Percentiles rank a stretch among this genome's conserved stretches.
Evolutionary conservation across 2,888 invertebrate species (phyloP).

Genomic region (Euclidia mi): DNA sequence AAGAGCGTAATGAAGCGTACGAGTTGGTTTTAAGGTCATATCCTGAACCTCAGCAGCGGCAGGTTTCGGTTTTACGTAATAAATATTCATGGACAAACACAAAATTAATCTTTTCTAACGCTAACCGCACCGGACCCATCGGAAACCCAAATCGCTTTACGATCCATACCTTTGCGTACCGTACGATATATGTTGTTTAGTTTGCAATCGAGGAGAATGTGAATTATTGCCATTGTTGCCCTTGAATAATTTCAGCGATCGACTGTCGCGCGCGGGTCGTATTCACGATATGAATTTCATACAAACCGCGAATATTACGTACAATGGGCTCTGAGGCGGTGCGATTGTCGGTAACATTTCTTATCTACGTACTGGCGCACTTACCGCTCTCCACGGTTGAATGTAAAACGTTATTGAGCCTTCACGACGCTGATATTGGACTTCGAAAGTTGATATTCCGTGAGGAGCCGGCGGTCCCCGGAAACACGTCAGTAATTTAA

Average conservation of each 20-base stretch:
- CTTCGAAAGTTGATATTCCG: constrained; percentile 70
- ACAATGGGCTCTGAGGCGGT: constrained; percentile 67
- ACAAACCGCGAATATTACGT: constrained; percentile 66
- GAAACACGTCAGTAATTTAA: constrained; percentile 65
- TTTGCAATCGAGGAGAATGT: constrained; percentile 31
- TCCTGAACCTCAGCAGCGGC: constrained; percentile 28
- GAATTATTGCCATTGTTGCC: constrained; percentile 60
- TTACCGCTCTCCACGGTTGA: constrained; percentile 72
- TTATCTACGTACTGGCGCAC: constrained; percentile 79
- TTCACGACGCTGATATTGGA: constrained; percentile 74
- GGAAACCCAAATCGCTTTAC: constrained; percentile 54
- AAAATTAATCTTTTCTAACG: constrained; percentile 56
- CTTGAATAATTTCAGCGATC: constrained; percentile 60
- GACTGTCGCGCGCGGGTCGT: constrained; percentile 42
- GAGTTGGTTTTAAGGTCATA: constrained; percentile 29
- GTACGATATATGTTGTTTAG: constrained; percentile 9
- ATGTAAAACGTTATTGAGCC: constrained; percentile 80
- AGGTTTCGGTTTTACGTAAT: constrained; percentile 35
- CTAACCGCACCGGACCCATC: constrained; percentile 42
- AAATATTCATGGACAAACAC: constrained; percentile 55
- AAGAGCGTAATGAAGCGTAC: constrained; percentile 36
- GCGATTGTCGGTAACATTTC: constrained; percentile 76
- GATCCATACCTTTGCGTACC: constrained; percentile 36
- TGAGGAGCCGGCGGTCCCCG: constrained; percentile 56
- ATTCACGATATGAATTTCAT: constrained; percentile 70